These are phyloP conservation scores for Neotoma lepida DNA, from an alignment of 2,113 vertebrate species.

Conservation along the genomic window DNA sequence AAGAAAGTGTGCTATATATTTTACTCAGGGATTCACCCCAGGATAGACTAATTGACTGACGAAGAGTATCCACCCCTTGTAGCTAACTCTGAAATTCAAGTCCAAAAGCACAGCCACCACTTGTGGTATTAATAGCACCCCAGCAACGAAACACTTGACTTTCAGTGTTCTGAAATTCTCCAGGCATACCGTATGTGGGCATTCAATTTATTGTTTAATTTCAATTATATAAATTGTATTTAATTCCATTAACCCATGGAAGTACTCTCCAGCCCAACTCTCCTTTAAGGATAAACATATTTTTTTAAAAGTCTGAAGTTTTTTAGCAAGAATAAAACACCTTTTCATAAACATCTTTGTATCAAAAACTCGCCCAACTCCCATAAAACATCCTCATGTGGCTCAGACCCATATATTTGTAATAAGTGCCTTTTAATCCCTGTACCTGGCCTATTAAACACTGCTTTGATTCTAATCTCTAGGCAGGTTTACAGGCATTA, in stretches of 20 bases:
- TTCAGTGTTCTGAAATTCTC: not conserved
- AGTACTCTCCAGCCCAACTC: not conserved
- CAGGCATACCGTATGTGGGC: not conserved
- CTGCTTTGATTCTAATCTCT: conserved; percentile 9
- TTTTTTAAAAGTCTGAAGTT: conserved; percentile 1
- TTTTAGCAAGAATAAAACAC: conserved; percentile 5
- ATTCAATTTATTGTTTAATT: conserved; percentile 4
- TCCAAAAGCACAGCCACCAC: not conserved
- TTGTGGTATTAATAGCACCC: not conserved
- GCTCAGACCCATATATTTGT: not conserved
- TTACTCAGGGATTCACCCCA: not conserved
- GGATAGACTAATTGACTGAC: not conserved
- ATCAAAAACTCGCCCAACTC: not conserved
- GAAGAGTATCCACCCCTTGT: not conserved
- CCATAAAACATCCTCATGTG: not conserved
- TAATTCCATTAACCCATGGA: not conserved
- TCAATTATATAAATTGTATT: not conserved
- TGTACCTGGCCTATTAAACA: not conserved
- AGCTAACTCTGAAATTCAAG: not conserved
- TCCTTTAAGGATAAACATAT: conserved; percentile 20
- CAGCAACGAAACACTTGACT: not conserved
- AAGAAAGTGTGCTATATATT: not conserved
- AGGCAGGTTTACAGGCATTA: not conserved
- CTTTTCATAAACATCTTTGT: conserved; percentile 16
- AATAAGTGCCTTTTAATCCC: conserved; percentile 34